A percentile compares a stretch with the other conserved stretches of the same genome.
Evolutionary conservation across 1,140 invertebrate species (phyloP).

Genomic region (Dryas iulia): DNA sequence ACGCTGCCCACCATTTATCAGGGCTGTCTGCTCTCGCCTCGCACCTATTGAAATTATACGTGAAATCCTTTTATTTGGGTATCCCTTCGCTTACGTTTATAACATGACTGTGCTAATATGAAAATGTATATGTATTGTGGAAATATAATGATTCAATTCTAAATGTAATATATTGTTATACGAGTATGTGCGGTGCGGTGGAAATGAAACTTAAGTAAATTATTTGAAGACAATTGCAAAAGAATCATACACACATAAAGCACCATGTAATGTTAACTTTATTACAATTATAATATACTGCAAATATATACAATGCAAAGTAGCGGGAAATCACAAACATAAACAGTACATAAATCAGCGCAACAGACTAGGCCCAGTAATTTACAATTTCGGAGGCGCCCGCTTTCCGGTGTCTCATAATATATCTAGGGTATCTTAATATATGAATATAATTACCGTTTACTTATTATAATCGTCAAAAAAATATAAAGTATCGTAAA

Average conservation of each 20-base stretch:
- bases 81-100: neutral
- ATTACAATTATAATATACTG: too few relatives aligned
- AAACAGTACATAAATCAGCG: neutral
- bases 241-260: too few relatives aligned
- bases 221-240: too few relatives aligned
- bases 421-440: too few relatives aligned
- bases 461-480: too few relatives aligned
- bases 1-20: conserved; percentile 1
- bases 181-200: neutral
- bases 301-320: neutral
- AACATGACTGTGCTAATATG: neutral
- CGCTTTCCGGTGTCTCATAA: neutral
- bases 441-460: too few relatives aligned
- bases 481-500: too few relatives aligned
- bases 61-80: neutral
- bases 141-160: neutral
- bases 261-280: too few relatives aligned
- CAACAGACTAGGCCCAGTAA: neutral
- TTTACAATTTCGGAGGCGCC: neutral
- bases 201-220: neutral
- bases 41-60: neutral
- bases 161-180: neutral
- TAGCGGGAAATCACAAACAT: too few relatives aligned
- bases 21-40: neutral
- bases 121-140: neutral